Evolutionary conservation across 2,113 vertebrate species (phyloP), one percentile per base, ranked within the genome.

Genomic region (Oreochromis tanganicae): DNA sequence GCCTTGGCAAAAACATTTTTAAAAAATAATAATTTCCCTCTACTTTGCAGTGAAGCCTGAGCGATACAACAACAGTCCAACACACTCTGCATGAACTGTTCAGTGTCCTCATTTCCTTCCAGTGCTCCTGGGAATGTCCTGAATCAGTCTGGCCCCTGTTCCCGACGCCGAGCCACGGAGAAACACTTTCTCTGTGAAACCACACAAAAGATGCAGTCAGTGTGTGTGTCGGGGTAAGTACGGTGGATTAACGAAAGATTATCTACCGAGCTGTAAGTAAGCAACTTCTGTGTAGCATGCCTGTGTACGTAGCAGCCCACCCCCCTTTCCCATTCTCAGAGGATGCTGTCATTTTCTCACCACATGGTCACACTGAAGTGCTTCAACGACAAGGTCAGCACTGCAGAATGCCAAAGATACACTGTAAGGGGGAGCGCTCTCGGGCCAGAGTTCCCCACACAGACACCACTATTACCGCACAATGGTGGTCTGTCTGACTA

Each of bases 181-280:
- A 94, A 91, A 88, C 91, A 90, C 91, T 93, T 92, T 90, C 90
- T 91, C 93, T 93, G 91, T 92, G 86, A 66, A 21, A 84, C 71
- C 91, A 85, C 85, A 95, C 95, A 95, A 95, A 94, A 93, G 92
- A 80, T 90, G 87, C 91, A 94, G 92, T 94, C 89, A 94, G 87
- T 83, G 87, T 89, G 80, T 89, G 80, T 92, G 89, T 87, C 21
- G 24, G 87, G 80, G 91, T 94, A 91, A 92, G 83, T 90, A 86
- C 78, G 68, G 56, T 11, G 82, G 94, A 93, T 95, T 94, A 95
- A 92, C 52, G 9, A 86, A 82, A 91, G 93, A 94, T 96, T 95
- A 95, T 89, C 88, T 48, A 88, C 86, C 86, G 63, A 81, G 84
- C 88, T 73, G 85, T 90, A 92, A 93, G 90, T 91, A 90, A 87